Conservation (phyloP, 2,888 invertebrate species). For the Gnatocerus cornutus region DNA sequence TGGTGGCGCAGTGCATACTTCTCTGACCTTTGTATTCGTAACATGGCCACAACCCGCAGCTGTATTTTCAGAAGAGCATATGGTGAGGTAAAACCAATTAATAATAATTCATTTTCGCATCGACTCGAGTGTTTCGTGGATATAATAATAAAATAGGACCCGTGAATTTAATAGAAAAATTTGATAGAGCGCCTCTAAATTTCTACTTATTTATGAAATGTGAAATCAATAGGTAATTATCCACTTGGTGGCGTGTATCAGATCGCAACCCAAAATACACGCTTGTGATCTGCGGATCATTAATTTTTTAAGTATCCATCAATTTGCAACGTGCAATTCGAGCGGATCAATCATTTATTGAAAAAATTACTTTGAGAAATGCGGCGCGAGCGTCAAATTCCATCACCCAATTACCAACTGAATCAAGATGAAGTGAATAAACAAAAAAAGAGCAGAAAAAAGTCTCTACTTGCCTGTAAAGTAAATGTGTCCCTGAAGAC, state of each 20-base stretch:
- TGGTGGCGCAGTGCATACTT: too few species aligned
- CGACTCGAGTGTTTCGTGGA: background rate
- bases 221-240: conserved; percentile 11
- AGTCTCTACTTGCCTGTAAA: background rate
- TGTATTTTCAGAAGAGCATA: too few species aligned
- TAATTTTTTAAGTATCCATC: background rate
- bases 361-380: background rate
- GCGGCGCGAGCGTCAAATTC: background rate
- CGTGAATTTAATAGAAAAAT: background rate
- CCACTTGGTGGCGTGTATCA: background rate
- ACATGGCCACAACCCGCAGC: too few species aligned
- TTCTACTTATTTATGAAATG: conserved; percentile 9
- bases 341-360: background rate
- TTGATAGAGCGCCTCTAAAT: background rate
- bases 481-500: conserved; percentile 4
- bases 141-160: conserved; percentile 1
- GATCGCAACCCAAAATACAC: conserved; percentile 6
- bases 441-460: conserved; percentile 1
- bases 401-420: background rate
- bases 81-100: background rate
- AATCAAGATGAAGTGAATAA: conserved; percentile 11
- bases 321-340: conserved; percentile 1
- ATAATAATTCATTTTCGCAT: background rate
- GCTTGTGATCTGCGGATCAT: background rate
- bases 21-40: too few species aligned